phyloP scores from a whole-genome alignment of 2,797 vertebrate species.

The Dromococcyx pavoninus region DNA sequence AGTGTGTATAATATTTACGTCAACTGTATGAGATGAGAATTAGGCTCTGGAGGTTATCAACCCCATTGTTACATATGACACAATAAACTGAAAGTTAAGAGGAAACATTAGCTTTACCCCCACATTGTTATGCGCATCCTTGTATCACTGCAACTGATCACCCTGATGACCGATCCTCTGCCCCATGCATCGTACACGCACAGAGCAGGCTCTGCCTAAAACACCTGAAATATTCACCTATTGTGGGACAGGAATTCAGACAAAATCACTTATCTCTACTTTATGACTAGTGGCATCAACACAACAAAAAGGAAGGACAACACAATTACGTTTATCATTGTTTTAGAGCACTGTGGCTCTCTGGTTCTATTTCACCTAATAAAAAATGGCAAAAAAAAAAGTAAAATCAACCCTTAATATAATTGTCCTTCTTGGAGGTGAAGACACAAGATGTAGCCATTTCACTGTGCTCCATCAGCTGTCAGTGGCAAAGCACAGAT shows the following conservation, averaged over 20 bases:
- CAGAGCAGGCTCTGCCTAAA: not conserved
- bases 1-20: not conserved
- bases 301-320: not conserved
- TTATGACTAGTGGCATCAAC: not conserved
- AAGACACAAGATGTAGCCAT: not conserved
- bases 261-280: not conserved
- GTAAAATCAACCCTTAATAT: not conserved
- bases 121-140: not conserved
- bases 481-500: not conserved
- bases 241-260: not conserved
- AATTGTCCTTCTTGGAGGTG: conserved; percentile 14
- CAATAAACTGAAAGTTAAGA: conserved; percentile 7
- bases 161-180: not conserved
- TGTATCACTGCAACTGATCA: not conserved
- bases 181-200: fast-evolving
- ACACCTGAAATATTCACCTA: not conserved
- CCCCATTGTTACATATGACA: not conserved
- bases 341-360: not conserved
- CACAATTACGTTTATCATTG: not conserved
- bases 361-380: not conserved
- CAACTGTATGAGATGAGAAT: not conserved
- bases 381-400: not conserved
- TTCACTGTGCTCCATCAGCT: not conserved
- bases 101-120: not conserved
- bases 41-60: not conserved